A percentile compares a stretch with the other conserved stretches of the same genome.
phyloP scores from a whole-genome alignment of 37 sponge, comb jelly and placozoan species.

The Geodia barretti region DNA sequence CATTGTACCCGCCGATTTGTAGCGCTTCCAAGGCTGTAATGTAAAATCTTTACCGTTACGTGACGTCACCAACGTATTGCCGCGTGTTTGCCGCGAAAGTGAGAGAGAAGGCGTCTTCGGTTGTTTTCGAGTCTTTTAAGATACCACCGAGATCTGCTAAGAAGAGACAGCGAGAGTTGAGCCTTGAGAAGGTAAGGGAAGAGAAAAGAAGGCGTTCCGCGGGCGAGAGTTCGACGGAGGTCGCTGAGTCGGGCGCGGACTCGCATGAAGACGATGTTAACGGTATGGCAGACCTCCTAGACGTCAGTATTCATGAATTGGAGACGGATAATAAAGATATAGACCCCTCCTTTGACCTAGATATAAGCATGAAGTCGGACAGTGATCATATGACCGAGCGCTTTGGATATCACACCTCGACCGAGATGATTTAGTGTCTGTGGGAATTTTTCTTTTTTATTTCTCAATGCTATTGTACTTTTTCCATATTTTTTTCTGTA shows the following conservation, averaged over 20 bases:
- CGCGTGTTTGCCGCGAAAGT: too few relatives aligned
- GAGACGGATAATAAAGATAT: slow-evolving; percentile 74
- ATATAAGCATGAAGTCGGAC: slow-evolving; percentile 26
- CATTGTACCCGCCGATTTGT: too few relatives aligned
- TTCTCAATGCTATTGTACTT: too few relatives aligned
- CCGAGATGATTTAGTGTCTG: slow-evolving; percentile 26
- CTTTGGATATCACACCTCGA: slow-evolving; percentile 33
- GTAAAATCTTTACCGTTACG: too few relatives aligned
- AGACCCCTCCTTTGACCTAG: slow-evolving; percentile 48
- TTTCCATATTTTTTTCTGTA: too few relatives aligned
- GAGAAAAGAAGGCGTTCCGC: slow-evolving; percentile 11
- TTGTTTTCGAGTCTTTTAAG: not conserved
- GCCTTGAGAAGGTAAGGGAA: slow-evolving; percentile 27
- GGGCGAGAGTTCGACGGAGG: too few relatives aligned
- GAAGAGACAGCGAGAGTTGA: slow-evolving; percentile 17
- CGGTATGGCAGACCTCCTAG: too few relatives aligned
- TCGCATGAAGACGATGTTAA: too few relatives aligned
- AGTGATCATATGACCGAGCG: slow-evolving; percentile 16
- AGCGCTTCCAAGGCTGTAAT: too few relatives aligned
- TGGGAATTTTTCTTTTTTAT: slow-evolving; percentile 52
- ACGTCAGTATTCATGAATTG: slow-evolving; percentile 16
- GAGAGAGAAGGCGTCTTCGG: too few relatives aligned
- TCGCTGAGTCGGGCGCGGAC: too few relatives aligned
- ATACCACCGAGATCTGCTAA: slow-evolving; percentile 54
- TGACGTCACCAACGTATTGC: too few relatives aligned